A percentile compares a stretch with the other conserved stretches of the same genome.
Evolutionary conservation across 1,140 invertebrate genomes (phyloP).

Genomic region (Pogonomyrmex barbatus): DNA sequence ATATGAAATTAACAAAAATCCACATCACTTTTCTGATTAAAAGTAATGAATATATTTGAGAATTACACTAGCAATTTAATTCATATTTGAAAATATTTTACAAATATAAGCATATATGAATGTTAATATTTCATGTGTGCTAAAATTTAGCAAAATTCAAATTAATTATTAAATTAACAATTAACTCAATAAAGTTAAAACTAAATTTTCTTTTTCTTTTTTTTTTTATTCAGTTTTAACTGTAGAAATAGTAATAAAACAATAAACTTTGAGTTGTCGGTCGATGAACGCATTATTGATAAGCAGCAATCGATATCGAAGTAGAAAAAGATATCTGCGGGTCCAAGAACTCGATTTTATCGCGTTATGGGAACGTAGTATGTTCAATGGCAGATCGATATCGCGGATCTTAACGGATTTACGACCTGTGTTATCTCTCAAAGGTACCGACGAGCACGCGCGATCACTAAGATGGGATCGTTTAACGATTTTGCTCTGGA

Average conservation of each 20-base stretch:
- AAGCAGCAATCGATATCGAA: slow-evolving; percentile 6
- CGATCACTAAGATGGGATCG: slow-evolving; percentile 66
- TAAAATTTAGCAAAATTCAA: not conserved
- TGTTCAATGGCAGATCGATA: slow-evolving; percentile 73
- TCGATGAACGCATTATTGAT: slow-evolving; percentile 62
- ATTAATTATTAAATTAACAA: not conserved
- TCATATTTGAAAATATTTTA: not conserved
- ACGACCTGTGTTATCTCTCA: slow-evolving; percentile 74
- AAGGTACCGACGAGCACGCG: slow-evolving; percentile 72
- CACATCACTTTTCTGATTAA: not conserved
- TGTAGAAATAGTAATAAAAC: not conserved
- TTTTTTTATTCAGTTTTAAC: not conserved
- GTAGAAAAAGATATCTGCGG: not conserved
- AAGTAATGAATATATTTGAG: not conserved
- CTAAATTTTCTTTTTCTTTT: not conserved
- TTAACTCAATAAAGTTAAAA: not conserved
- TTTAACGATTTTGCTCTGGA: slow-evolving; percentile 74
- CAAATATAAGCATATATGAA: not conserved
- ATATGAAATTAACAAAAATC: not conserved
- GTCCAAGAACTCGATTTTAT: slow-evolving; percentile 70
- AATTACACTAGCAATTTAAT: not conserved
- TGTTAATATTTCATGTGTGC: not conserved
- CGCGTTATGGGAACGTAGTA: slow-evolving; percentile 47
- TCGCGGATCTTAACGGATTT: slow-evolving; percentile 75
- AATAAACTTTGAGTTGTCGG: not conserved